Evolutionary conservation across 2,888 invertebrate species (phyloP), one percentile per base, ranked within the genome.

Genomic region (Dilophus febrilis): DNA sequence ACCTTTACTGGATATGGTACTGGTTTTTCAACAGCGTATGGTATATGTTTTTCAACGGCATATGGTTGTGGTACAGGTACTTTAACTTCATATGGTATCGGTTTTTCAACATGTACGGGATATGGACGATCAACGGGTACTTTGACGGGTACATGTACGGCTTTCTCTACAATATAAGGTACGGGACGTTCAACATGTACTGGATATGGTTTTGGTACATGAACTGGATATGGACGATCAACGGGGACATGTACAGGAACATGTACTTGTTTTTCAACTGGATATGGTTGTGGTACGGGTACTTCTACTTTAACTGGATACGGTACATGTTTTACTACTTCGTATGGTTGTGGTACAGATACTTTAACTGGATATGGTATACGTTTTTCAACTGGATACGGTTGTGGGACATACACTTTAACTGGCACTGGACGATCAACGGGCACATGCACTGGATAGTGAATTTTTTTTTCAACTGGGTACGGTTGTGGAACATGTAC

Each of bases 161-260:
- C 65, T 53, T 70, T 72, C 51, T 78, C 77, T 41, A 83, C 82
- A 40, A 74, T 77, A 53, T 80, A 80, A 42, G 78, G 77, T 43
- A 73, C 73, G 28, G 72, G 67, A 53, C 80, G 81, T 52, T 77
- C 66, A 44, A 67, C 68, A 50, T 65, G 64, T 59, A 71, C 70
- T 45, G 72, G 71, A 48, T 67, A 70, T 44, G 66, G 71, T 51
- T 66, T 69, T 52, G 68, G 64, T 34, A 74, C 63, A 49, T 72
- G 74, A 14, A 75, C 72, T 49, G 72, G 72, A 49, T 72, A 74
- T 44, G 72, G 71, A 52, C 71, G 71, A 52, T 76, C 70, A 47
- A 76, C 76, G 71, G 31, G 31, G 7, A 31, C 31, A 14, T 45
- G 72, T 71, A 69, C 69, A 17, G 72, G 72, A 51, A 64, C 65